phyloP scores from a whole-genome alignment of 2,888 invertebrate genomes.

The Athalia circularis region DNA sequence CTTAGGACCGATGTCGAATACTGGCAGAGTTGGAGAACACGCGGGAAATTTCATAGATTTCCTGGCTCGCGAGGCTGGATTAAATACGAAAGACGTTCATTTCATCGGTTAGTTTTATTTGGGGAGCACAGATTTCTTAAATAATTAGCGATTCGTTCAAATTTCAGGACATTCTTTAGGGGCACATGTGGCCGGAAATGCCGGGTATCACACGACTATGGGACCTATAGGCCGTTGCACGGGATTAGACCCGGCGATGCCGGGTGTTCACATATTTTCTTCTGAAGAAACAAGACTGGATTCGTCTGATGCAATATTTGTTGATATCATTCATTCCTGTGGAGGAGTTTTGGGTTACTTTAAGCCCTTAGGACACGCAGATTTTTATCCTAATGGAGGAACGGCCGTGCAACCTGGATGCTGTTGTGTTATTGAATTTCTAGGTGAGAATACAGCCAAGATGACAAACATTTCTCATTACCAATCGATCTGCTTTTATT shows the following conservation, averaged over 20 bases:
- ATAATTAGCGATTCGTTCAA: background rate
- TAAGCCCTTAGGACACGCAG: conserved; percentile 69
- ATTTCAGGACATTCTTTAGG: conserved; percentile 70
- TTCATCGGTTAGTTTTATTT: conserved; percentile 69
- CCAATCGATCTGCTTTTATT: background rate
- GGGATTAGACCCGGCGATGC: conserved; percentile 74
- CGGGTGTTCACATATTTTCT: conserved; percentile 67
- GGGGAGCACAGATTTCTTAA: background rate
- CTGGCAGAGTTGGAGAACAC: conserved; percentile 71
- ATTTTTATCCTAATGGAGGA: conserved; percentile 74
- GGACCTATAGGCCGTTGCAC: conserved; percentile 73
- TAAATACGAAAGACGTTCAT: conserved; percentile 69
- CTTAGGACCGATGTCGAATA: conserved; percentile 71
- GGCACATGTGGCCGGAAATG: conserved; percentile 71
- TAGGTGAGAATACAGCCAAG: conserved; percentile 59
- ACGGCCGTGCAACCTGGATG: conserved; percentile 72
- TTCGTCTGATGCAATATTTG: conserved; percentile 69
- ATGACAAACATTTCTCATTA: background rate
- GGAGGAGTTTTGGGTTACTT: conserved; percentile 71
- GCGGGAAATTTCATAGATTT: conserved; percentile 72
- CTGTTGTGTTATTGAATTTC: conserved; percentile 69
- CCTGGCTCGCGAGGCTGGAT: conserved; percentile 66
- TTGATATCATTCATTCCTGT: conserved; percentile 73
- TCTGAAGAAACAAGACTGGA: conserved; percentile 65
- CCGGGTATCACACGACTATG: conserved; percentile 61